These are phyloP conservation scores for Erebia aethiops DNA, from an alignment of 2,888 invertebrate genomes.

Conservation along the genomic window DNA sequence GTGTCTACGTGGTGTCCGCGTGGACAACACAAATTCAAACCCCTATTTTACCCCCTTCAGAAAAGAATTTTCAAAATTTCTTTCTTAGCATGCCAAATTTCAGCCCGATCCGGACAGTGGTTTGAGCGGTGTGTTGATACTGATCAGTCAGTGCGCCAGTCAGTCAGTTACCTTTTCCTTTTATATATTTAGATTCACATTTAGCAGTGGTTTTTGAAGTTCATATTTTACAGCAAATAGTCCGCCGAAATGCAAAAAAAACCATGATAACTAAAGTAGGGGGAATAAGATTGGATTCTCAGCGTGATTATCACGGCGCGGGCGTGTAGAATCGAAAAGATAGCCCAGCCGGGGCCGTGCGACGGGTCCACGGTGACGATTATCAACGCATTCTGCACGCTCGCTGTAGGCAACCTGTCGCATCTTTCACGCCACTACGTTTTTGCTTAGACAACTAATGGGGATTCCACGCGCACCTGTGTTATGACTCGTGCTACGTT, in stretches of 20 bases:
- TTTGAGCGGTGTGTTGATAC: too few relatives aligned
- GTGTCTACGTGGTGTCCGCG: too few relatives aligned
- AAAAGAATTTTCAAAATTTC: too few relatives aligned
- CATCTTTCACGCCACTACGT: constrained; percentile 49
- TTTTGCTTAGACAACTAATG: constrained; percentile 53
- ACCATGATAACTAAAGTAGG: background rate
- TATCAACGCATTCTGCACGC: constrained; percentile 78
- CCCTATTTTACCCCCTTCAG: too few relatives aligned
- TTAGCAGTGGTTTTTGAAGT: background rate
- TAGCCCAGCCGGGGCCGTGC: constrained; percentile 65
- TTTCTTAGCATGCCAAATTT: too few relatives aligned
- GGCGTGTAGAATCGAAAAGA: constrained; percentile 51
- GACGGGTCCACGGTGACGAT: constrained; percentile 80
- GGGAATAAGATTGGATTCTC: constrained; percentile 37
- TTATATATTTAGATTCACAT: too few relatives aligned
- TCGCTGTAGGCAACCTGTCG: constrained; percentile 62
- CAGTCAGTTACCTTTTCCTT: too few relatives aligned
- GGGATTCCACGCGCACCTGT: constrained; percentile 59
- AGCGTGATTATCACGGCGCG: constrained; percentile 48
- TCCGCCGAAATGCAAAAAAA: constrained; percentile 9
- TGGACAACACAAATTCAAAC: too few relatives aligned
- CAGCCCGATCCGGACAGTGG: too few relatives aligned
- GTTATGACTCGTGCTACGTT: constrained; percentile 57
- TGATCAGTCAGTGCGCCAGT: too few relatives aligned
- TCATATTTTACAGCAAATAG: background rate